phyloP scores from a whole-genome alignment of 1,140 invertebrate species.

The Pogonomyrmex barbatus region DNA sequence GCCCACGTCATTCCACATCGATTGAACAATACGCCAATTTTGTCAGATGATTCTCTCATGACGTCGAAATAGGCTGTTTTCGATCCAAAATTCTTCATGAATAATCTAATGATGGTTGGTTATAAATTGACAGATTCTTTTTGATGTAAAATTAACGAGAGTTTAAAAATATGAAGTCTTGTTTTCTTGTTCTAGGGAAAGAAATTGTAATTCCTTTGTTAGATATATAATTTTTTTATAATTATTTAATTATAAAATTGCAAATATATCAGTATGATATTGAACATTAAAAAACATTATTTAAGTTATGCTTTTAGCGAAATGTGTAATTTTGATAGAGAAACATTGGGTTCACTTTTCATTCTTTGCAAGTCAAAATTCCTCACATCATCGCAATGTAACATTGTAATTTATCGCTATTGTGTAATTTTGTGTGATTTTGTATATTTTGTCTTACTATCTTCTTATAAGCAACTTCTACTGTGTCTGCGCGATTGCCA shows the following conservation, averaged over 20 bases:
- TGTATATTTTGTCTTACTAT: not conserved
- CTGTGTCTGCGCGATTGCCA: constrained; percentile 17
- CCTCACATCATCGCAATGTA: not conserved
- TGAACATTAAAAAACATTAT: not conserved
- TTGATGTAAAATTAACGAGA: not conserved
- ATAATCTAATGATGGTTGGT: not conserved
- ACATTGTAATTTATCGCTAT: constrained; percentile 16
- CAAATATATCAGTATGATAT: not conserved
- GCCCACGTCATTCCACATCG: not conserved
- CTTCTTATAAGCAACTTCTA: constrained; percentile 2
- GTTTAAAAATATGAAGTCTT: not conserved
- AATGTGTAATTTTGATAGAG: not conserved
- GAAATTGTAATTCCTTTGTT: not conserved
- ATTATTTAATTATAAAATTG: not conserved
- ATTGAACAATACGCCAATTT: not conserved
- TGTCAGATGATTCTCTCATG: not conserved
- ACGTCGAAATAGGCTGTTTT: not conserved
- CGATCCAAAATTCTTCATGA: not conserved
- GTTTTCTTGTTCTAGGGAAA: not conserved
- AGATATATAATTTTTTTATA: not conserved
- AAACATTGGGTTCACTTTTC: not conserved
- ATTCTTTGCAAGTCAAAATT: not conserved
- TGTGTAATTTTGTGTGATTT: constrained; percentile 8
- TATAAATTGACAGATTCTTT: not conserved
- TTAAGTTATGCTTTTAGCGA: not conserved